These are phyloP conservation scores for Blastobasis lacticolella DNA, from an alignment of 2,888 invertebrate genomes.

Conservation along the genomic window DNA sequence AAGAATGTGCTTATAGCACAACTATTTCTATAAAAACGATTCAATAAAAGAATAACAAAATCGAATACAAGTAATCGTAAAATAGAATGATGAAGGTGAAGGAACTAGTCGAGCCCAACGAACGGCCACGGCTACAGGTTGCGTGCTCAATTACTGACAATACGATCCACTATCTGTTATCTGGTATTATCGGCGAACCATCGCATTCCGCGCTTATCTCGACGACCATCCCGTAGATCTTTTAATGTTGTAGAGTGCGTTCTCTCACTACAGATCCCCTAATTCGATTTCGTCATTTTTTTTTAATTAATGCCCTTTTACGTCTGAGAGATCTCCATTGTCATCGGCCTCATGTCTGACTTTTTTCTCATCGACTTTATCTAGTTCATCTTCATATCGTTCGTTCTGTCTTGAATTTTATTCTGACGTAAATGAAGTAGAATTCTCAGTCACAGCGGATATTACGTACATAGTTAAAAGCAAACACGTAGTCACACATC, in stretches of 20 bases:
- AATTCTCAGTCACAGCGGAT: too few relatives aligned
- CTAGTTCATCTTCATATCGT: too few relatives aligned
- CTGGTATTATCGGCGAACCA: slow-evolving; percentile 42
- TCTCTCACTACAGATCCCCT: slow-evolving; percentile 21
- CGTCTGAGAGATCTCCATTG: background rate
- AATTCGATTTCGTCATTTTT: slow-evolving; percentile 45
- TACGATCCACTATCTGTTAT: slow-evolving; percentile 55
- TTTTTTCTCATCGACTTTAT: too few relatives aligned
- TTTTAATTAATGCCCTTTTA: slow-evolving; percentile 24
- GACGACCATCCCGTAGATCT: slow-evolving; percentile 23
- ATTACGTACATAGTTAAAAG: too few relatives aligned
- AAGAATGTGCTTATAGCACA: too few relatives aligned
- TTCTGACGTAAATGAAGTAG: too few relatives aligned
- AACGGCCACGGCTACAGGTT: slow-evolving; percentile 16
- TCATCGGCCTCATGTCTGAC: background rate
- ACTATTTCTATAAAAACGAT: too few relatives aligned
- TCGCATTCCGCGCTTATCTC: slow-evolving; percentile 60
- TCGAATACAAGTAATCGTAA: too few relatives aligned
- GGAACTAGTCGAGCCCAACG: background rate
- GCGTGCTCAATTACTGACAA: slow-evolving; percentile 53
- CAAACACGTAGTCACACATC: too few relatives aligned
- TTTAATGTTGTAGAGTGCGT: slow-evolving; percentile 54
- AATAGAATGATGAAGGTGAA: too few relatives aligned
- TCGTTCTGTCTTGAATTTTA: too few relatives aligned
- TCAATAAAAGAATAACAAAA: too few relatives aligned